Base-by-base conservation (phyloP, 2,113 vertebrate genomes). In the Hippocampus guttulatus region DNA sequence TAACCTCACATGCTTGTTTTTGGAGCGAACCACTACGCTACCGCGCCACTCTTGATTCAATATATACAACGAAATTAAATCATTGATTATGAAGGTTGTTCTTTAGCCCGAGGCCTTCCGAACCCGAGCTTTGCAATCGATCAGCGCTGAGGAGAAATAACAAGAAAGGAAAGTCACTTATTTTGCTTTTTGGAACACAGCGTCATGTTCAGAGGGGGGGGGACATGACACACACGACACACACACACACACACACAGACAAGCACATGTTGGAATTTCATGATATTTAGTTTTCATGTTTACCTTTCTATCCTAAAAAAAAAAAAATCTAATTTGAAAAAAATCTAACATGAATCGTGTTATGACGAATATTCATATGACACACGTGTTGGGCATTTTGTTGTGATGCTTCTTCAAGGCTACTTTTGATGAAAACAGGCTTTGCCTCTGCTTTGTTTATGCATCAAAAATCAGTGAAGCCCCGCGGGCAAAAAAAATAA, bases 31-130 rank as follows among this genome's bases (percentile, higher is more conserved):
- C 49, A 18, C 15, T 1, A 47, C 15, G 3, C 5, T 5, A 5
- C 14, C 4, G 18, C 5, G 3, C 18, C 8, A 1, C 18, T 20
- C 49, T 61, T 61, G 58, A 57, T 25, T 25, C 55, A 25, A 27
- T 57, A 81, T 85, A 83, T 84, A 85, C 69, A 79, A 77, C 77
- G 69, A 79, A 85, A 81, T 20, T 3, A 51, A 51, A 51, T 20
- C 49, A 20, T 81, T 83, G 88, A 87, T 81, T 80, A 64, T 70
- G 65, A 62, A 64, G 63, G 20, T 67, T 68, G 64, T 73, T 70
- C 64, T 62, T 57, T 81, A 70, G 76, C 73, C 40, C 77, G 60
- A 71, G 51, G 69, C 79, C 82, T 80, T 69, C 40, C 25, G 0
- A 78, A 81, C 81, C 81, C 81, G 73, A 55, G 7, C 60, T 71